Percentiles rank a stretch among this genome's conserved stretches.
Conservation (phyloP, 2,888 invertebrate genomes). For the Drosophila imparisetae region DNA sequence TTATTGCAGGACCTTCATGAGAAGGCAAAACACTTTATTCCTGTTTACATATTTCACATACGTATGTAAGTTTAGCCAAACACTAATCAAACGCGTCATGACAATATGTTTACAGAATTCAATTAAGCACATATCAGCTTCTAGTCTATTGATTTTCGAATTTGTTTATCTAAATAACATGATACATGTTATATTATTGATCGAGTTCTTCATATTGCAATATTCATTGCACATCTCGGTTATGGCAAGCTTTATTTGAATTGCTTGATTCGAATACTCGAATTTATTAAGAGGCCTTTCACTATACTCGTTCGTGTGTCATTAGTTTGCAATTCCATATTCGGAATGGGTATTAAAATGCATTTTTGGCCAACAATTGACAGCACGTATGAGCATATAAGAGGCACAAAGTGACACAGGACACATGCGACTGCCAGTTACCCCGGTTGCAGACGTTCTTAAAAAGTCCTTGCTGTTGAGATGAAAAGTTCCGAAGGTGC, state of each 20-base stretch:
- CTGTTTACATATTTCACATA: neutral
- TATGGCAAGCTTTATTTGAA: neutral
- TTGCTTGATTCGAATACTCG: neutral
- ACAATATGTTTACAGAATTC: neutral
- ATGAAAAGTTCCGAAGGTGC: slow-evolving; percentile 35
- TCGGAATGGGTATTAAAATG: slow-evolving; percentile 35
- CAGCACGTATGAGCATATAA: slow-evolving; percentile 15
- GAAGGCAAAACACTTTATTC: neutral
- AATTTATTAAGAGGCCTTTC: neutral
- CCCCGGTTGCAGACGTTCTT: slow-evolving; percentile 12
- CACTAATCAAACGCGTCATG: neutral
- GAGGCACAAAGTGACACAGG: slow-evolving; percentile 1
- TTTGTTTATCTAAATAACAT: neutral
- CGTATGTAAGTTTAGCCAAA: neutral
- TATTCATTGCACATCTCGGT: neutral
- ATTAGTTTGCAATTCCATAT: slow-evolving; percentile 45
- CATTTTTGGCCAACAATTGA: slow-evolving; percentile 34
- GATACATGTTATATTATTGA: neutral
- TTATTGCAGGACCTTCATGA: neutral
- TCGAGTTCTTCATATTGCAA: neutral
- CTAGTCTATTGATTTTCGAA: neutral
- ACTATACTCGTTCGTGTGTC: slow-evolving; percentile 9
- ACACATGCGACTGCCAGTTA: slow-evolving; percentile 13
- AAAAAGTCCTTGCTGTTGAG: slow-evolving; percentile 29
- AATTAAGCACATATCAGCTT: neutral